A percentile compares a stretch with the other conserved stretches of the same genome.
Conservation (phyloP, 2,797 vertebrate genomes). For the Sebastes baramenuke region DNA sequence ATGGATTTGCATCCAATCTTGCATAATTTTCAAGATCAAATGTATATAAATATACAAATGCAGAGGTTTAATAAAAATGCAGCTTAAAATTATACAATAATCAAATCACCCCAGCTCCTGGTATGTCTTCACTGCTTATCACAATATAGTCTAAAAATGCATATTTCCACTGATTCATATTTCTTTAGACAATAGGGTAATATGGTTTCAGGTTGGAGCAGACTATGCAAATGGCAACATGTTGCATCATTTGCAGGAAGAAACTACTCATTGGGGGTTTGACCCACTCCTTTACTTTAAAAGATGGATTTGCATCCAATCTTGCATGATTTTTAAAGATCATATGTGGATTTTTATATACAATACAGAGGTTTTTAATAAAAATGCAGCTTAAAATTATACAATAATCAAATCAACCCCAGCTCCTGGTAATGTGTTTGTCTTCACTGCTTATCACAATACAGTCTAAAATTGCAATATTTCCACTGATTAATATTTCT, state of each 20-base stretch:
- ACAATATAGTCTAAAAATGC: background rate
- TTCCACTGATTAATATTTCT: background rate
- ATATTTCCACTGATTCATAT: background rate
- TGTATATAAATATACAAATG: too few relatives aligned
- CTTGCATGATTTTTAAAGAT: too few relatives aligned
- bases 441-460: background rate
- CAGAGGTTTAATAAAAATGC: background rate
- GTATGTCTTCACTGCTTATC: background rate
- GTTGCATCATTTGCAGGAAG: constrained; percentile 36
- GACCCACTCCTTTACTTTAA: too few relatives aligned
- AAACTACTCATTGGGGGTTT: background rate
- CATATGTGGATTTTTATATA: background rate
- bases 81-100: background rate
- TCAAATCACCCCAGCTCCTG: background rate
- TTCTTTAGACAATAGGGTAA: background rate
- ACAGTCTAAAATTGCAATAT: background rate
- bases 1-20: background rate
- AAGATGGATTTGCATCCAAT: background rate
- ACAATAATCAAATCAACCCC: background rate
- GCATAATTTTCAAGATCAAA: background rate
- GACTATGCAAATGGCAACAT: constrained; percentile 16
- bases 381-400: background rate
- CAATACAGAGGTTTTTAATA: background rate
- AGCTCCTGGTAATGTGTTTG: background rate
- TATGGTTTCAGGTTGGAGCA: background rate